A percentile compares a stretch with the other conserved stretches of the same genome.
phyloP scores from a whole-genome alignment of 2,797 vertebrate genomes.

The Pitangus sulphuratus region DNA sequence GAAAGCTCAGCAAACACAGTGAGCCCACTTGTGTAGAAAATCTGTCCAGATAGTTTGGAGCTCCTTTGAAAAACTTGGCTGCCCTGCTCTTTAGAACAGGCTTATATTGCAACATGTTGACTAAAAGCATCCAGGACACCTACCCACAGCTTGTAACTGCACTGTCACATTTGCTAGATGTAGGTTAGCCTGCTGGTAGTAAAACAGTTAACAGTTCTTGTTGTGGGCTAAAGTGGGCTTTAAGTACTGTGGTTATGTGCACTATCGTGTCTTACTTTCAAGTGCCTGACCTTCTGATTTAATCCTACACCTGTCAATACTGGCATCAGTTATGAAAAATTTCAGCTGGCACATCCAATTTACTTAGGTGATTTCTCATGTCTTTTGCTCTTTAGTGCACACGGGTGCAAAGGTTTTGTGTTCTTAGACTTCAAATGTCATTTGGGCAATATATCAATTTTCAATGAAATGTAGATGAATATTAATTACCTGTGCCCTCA shows the following conservation, averaged over 20 bases:
- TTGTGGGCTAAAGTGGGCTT: not conserved
- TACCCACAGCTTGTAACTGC: not conserved
- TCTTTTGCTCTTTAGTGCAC: not conserved
- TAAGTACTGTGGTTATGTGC: not conserved
- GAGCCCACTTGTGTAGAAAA: not conserved
- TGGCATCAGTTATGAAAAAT: not conserved
- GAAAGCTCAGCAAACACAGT: not conserved
- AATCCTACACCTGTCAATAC: not conserved
- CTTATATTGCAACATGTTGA: not conserved
- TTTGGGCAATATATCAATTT: not conserved
- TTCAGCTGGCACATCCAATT: not conserved
- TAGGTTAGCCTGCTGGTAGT: not conserved
- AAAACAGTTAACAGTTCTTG: not conserved
- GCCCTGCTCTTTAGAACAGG: not conserved
- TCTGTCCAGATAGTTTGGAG: not conserved
- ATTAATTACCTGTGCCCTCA: not conserved
- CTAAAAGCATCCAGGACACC: not conserved
- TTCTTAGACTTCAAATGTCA: not conserved
- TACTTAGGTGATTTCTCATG: not conserved
- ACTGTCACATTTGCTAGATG: not conserved
- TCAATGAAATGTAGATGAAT: not conserved
- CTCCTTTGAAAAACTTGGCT: not conserved
- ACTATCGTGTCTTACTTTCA: not conserved
- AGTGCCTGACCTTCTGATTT: constrained; percentile 44
- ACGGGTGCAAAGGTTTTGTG: not conserved